Evolutionary conservation across 2,113 vertebrate species (phyloP).

Genomic region (Oreochromis aureus): DNA sequence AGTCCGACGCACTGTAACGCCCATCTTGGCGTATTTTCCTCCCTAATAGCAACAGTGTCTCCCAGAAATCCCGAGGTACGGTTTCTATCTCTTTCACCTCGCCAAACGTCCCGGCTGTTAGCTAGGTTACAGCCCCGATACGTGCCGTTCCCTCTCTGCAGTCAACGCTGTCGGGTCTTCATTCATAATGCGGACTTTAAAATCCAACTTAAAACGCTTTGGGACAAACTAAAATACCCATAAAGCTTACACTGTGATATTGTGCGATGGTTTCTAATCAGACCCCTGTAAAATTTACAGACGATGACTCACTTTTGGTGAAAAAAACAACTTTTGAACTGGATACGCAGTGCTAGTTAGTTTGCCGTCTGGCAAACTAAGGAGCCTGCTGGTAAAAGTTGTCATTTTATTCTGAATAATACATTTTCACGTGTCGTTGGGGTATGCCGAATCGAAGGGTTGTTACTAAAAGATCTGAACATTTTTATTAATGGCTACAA

Average conservation of each 20-base stretch:
- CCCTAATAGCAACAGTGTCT: background rate
- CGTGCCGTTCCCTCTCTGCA: conserved; percentile 1
- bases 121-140: background rate
- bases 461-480: accelerated
- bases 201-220: background rate
- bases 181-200: background rate
- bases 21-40: accelerated
- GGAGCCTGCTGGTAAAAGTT: background rate
- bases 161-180: background rate
- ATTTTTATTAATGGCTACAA: accelerated
- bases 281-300: background rate
- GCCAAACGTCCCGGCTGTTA: background rate
- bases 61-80: background rate
- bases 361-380: background rate
- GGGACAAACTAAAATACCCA: background rate
- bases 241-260: accelerated
- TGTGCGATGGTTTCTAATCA: accelerated
- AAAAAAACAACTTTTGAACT: conserved; percentile 29
- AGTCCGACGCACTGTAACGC: background rate
- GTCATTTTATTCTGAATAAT: background rate
- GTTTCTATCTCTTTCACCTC: background rate
- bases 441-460: background rate
- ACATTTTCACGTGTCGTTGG: background rate
- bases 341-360: background rate
- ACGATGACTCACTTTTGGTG: background rate